A percentile compares a stretch with the other conserved stretches of the same genome.
phyloP scores from a whole-genome alignment of 2,888 invertebrate species.

The Melikaiella ostensackeni region DNA sequence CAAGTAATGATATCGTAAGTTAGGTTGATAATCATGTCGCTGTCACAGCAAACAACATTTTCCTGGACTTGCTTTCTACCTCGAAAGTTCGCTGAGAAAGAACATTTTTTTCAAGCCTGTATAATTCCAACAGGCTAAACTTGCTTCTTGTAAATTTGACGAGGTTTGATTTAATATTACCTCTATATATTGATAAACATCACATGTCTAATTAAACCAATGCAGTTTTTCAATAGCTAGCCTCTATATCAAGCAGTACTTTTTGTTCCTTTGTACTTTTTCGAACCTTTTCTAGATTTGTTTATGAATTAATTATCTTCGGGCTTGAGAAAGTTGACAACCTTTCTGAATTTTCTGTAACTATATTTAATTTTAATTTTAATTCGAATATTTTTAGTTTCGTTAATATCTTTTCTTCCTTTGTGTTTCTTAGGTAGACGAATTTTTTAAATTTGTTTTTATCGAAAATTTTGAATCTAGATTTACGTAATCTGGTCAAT shows the following conservation, averaged over 20 bases:
- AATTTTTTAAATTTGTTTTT: not conserved
- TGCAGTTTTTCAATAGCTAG: slow-evolving; percentile 11
- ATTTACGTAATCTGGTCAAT: not conserved
- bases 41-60: slow-evolving; percentile 30
- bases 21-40: slow-evolving; percentile 33
- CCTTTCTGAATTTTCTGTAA: not conserved
- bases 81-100: not conserved
- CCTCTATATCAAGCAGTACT: not conserved
- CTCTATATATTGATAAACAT: slow-evolving; percentile 23
- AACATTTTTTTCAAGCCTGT: slow-evolving; percentile 7
- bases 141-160: slow-evolving; percentile 13
- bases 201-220: slow-evolving; percentile 19
- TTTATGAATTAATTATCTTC: not conserved
- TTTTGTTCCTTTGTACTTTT: slow-evolving; percentile 5
- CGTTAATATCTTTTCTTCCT: too few species aligned
- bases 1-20: slow-evolving; percentile 22
- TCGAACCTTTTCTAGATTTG: not conserved
- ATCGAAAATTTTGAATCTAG: not conserved
- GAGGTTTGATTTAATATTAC: slow-evolving; percentile 19
- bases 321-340: not conserved
- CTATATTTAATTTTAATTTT: not conserved
- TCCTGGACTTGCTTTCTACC: not conserved
- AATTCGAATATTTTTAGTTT: too few species aligned
- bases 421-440: not conserved
- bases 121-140: slow-evolving; percentile 12